Conservation (phyloP, 2,797 vertebrate species). For the Odontamblyopus rebecca region DNA sequence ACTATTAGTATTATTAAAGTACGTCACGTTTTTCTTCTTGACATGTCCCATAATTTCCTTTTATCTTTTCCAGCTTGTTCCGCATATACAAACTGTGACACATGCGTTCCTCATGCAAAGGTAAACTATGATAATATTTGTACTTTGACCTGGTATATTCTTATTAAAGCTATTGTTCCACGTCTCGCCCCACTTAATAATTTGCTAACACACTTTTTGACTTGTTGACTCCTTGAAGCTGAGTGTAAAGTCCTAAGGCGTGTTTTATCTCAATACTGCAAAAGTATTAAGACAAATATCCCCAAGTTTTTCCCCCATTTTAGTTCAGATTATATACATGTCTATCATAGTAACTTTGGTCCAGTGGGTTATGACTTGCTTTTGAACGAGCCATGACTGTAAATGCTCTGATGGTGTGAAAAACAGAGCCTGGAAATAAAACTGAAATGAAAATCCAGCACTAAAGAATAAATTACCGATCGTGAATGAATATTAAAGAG, state of each 20-base stretch:
- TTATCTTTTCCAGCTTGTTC: conserved; percentile 70
- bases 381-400: background rate
- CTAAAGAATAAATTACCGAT: background rate
- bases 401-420: background rate
- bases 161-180: background rate
- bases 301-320: background rate
- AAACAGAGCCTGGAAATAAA: background rate
- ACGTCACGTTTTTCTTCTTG: background rate
- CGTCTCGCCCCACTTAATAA: background rate
- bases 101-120: conserved; percentile 75
- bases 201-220: background rate
- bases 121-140: conserved; percentile 70
- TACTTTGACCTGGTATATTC: conserved; percentile 19
- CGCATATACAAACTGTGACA: conserved; percentile 70
- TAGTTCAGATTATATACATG: background rate
- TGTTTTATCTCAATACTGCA: background rate
- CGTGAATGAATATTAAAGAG: background rate
- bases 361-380: background rate
- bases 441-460: background rate
- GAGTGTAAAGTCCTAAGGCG: background rate
- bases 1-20: background rate
- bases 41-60: background rate
- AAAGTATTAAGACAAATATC: background rate
- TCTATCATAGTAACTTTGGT: background rate
- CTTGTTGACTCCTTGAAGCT: background rate